phyloP scores from a whole-genome alignment of 2,797 vertebrate genomes.

The Thaleichthys pacificus region DNA sequence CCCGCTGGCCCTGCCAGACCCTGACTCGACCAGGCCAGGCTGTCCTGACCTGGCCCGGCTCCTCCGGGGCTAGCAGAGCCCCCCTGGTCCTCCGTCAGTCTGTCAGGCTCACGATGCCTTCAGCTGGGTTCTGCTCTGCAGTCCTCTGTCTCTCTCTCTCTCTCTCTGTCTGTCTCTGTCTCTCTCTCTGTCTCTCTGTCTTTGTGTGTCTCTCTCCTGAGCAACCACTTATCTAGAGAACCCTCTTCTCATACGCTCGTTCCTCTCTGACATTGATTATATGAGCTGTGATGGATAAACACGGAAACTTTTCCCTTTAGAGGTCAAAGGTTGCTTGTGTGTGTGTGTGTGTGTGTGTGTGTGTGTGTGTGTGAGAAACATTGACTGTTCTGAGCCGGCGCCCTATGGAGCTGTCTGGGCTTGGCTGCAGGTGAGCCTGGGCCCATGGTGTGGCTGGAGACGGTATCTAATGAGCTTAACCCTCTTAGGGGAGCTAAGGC shows the following conservation, averaged over 20 bases:
- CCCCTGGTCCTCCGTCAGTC: neutral
- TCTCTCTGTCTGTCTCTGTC: no score
- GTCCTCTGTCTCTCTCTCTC: neutral
- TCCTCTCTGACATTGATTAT: neutral
- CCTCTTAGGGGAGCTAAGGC: constrained; percentile 64
- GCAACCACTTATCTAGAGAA: constrained; percentile 1
- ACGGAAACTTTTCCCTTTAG: neutral
- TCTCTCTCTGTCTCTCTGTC: no score
- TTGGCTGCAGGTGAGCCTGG: neutral
- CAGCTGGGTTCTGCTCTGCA: neutral
- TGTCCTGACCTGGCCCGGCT: neutral
- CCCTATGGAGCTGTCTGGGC: neutral
- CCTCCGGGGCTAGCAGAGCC: neutral
- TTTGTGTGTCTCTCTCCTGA: neutral
- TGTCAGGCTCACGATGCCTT: neutral
- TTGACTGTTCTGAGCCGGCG: no score
- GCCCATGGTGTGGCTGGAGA: neutral
- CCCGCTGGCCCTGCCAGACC: neutral
- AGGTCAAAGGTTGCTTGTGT: neutral
- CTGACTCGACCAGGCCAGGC: no score
- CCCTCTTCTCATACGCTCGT: neutral
- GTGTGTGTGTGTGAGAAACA: neutral
- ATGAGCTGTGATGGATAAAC: neutral
- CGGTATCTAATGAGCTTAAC: constrained; percentile 63
- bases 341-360: neutral